phyloP scores from a whole-genome alignment of 2,797 vertebrate species.

The Morelia viridis region DNA sequence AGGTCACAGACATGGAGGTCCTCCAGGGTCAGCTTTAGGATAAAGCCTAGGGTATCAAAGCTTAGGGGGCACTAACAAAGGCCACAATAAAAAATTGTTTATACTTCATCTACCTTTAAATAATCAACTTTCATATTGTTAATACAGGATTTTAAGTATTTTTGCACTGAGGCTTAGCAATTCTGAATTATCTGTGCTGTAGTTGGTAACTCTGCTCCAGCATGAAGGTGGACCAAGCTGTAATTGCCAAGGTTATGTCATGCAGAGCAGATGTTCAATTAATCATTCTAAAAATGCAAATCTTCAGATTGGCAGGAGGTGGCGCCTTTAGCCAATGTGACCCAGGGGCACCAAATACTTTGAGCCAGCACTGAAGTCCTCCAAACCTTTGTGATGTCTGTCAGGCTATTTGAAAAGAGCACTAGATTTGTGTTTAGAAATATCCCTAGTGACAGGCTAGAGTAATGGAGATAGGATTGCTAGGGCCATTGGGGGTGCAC shows the following conservation, averaged over 20 bases:
- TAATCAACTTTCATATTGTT: not conserved
- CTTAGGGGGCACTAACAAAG: not conserved
- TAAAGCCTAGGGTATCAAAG: not conserved
- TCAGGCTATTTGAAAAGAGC: too few relatives aligned
- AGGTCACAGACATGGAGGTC: not conserved
- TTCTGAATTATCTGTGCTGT: not conserved
- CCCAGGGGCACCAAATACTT: too few relatives aligned
- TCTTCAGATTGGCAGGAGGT: too few relatives aligned
- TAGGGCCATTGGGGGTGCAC: too few relatives aligned
- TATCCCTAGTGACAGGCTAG: too few relatives aligned
- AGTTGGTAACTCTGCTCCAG: not conserved
- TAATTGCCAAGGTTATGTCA: slow-evolving; percentile 10
- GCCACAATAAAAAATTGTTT: not conserved
- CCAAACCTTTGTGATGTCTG: too few relatives aligned
- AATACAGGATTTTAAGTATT: not conserved
- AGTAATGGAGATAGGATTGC: too few relatives aligned
- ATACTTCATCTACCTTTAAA: not conserved
- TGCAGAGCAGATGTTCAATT: slow-evolving; percentile 42
- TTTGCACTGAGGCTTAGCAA: not conserved
- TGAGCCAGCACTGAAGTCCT: too few relatives aligned
- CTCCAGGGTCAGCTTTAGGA: not conserved
- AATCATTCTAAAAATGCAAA: not conserved
- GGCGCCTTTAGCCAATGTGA: too few relatives aligned
- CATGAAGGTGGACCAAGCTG: not conserved
- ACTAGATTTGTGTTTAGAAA: too few relatives aligned